Base-by-base conservation (phyloP, 2,113 vertebrate genomes). In the Phoxinus phoxinus region DNA sequence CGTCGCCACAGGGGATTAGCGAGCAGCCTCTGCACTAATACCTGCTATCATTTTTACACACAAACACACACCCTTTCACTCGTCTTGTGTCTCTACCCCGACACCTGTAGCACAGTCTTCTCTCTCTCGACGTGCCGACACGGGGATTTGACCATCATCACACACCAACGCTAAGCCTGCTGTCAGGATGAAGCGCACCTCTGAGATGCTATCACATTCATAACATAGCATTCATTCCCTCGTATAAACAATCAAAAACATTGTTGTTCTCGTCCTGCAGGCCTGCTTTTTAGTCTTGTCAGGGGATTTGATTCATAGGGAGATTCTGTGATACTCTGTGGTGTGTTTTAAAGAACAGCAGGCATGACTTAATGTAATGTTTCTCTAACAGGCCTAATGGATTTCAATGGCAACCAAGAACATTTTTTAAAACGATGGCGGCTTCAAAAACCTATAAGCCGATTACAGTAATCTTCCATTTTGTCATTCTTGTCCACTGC, bases 31-130 rank as follows among this genome's bases (percentile, higher is more conserved):
- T 53, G 32, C 2, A 2, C 81, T 89, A 87, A 87, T 86, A 85
- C 88, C 84, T 82, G 73, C 37, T 85, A 83, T 87, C 80, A 72
- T 67, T 74, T 37, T 44, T 53, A 77, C 72, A 84, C 83, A 76
- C 32, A 76, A 73, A 75, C 84, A 84, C 71, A 76, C 72, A 75
- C 83, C 6, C 73, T n/a, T 63, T 61, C n/a, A 83, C 73, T 37
- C 53, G 5, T 77, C 27, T 67, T 13, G 23, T 61, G 53, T 74
- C 37, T 79, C 35, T 30, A 25, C 21, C 21, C 3, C 25, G 1
- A 58, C 81, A 83, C 81, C 81, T 83, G 81, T 41, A 72, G 21
- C 7, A 3, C 23, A 3, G 81, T 21, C 51, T 41, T 72, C 23
- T 44, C 67, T 72, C 67, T 81, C 30, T n/a, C 35, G 30, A 37